Percentiles rank a stretch among this genome's conserved stretches.
phyloP scores from a whole-genome alignment of 2,888 invertebrate species.

The Notodonta dromedarius region DNA sequence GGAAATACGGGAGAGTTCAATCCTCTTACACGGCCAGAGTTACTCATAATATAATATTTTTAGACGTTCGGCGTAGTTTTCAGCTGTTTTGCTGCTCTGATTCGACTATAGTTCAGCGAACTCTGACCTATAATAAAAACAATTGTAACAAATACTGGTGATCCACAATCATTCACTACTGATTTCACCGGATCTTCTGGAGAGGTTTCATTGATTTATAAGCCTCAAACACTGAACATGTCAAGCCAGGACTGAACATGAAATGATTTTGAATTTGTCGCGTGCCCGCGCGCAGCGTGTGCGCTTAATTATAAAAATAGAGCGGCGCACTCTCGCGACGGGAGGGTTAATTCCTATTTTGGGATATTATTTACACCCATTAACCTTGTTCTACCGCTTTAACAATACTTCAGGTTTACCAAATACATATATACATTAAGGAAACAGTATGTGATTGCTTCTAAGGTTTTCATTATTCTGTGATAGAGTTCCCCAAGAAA shows the following conservation, averaged over 20 bases:
- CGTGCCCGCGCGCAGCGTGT: slow-evolving; percentile 56
- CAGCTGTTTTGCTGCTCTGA: slow-evolving; percentile 60
- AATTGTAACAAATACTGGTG: neutral
- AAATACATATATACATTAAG: slow-evolving; percentile 7
- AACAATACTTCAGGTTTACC: neutral
- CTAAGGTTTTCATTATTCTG: neutral
- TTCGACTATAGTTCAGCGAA: slow-evolving; percentile 56
- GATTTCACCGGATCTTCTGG: neutral
- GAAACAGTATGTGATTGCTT: neutral
- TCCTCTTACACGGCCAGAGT: slow-evolving; percentile 66
- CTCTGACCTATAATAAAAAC: slow-evolving; percentile 39
- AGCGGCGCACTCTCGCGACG: slow-evolving; percentile 57
- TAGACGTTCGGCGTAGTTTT: slow-evolving; percentile 69
- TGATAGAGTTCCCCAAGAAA: neutral
- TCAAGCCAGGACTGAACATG: slow-evolving; percentile 38
- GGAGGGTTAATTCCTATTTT: slow-evolving; percentile 73
- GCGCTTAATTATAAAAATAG: slow-evolving; percentile 64
- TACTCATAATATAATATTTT: slow-evolving; percentile 79
- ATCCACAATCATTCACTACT: neutral
- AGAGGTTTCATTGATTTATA: neutral
- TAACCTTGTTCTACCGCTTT: slow-evolving; percentile 36
- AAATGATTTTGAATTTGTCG: slow-evolving; percentile 57
- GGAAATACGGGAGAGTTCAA: slow-evolving; percentile 69
- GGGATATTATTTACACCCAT: slow-evolving; percentile 52
- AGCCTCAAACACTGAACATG: slow-evolving; percentile 31